Percentiles rank a stretch among this genome's conserved stretches.
phyloP scores from a whole-genome alignment of 2,888 invertebrate species.

The Tyria jacobaeae region DNA sequence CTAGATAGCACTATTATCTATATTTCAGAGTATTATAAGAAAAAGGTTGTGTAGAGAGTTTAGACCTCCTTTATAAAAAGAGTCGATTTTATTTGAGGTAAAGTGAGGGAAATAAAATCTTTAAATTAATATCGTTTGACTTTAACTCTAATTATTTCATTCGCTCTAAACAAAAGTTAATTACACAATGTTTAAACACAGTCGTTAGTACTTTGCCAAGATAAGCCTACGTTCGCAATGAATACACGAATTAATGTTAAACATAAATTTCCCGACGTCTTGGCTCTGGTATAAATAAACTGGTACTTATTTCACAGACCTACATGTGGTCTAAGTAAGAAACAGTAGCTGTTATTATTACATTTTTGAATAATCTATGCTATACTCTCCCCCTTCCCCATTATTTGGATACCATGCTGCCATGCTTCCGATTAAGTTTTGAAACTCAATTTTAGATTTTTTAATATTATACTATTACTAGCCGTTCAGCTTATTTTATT shows the following conservation, averaged over 20 bases:
- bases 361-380: not conserved
- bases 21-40: too few relatives aligned
- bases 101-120: too few relatives aligned
- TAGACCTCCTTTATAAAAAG: too few relatives aligned
- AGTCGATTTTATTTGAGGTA: too few relatives aligned
- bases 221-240: conserved; percentile 39
- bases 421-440: too few relatives aligned
- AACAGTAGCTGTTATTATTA: not conserved
- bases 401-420: too few relatives aligned
- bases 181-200: conserved; percentile 20
- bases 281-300: conserved; percentile 46
- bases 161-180: conserved; percentile 12
- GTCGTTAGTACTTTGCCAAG: conserved; percentile 34
- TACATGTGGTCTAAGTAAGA: conserved; percentile 18
- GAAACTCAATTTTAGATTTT: too few relatives aligned
- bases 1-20: too few relatives aligned
- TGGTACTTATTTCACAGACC: conserved; percentile 40
- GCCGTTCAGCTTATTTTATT: too few relatives aligned
- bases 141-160: not conserved
- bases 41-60: too few relatives aligned
- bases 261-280: conserved; percentile 43
- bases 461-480: too few relatives aligned
- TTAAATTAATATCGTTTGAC: not conserved
- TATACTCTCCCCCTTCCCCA: too few relatives aligned
- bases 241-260: conserved; percentile 40